Evolutionary conservation across 2,888 invertebrate genomes (phyloP).

Genomic region (Erynnis tages): DNA sequence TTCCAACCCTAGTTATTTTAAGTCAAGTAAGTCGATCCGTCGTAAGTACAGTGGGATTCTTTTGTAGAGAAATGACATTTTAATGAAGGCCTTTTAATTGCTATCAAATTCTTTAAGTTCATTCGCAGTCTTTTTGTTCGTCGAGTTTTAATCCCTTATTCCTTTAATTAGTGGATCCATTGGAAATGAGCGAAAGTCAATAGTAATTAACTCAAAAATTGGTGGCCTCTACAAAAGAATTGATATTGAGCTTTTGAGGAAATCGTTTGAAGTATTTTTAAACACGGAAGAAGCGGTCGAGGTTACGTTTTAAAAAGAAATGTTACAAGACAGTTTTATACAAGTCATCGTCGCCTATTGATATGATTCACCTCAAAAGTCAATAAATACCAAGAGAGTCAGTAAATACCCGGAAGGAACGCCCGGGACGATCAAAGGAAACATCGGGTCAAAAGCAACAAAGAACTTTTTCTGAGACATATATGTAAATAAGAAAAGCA

Average conservation of each 20-base stretch:
- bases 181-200: slow-evolving; percentile 22
- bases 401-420: too few species aligned
- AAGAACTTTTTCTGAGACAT: too few species aligned
- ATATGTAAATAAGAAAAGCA: too few species aligned
- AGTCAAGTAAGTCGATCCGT: not conserved
- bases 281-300: too few species aligned
- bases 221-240: slow-evolving; percentile 5
- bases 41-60: slow-evolving; percentile 1
- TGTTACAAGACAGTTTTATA: too few species aligned
- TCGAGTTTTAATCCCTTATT: slow-evolving; percentile 15
- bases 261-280: not conserved
- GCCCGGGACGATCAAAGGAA: too few species aligned
- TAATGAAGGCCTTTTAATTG: slow-evolving; percentile 20
- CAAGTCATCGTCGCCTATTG: too few species aligned
- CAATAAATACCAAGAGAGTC: too few species aligned
- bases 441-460: too few species aligned
- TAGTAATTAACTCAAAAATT: slow-evolving; percentile 21
- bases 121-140: slow-evolving; percentile 23
- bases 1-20: slow-evolving; percentile 2
- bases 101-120: slow-evolving; percentile 21
- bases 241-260: not conserved
- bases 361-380: too few species aligned
- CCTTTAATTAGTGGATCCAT: slow-evolving; percentile 21
- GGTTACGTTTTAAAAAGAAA: too few species aligned
- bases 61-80: slow-evolving; percentile 7